Percentiles rank a stretch among this genome's conserved stretches.
phyloP scores from a whole-genome alignment of 2,888 invertebrate species.

The Galeopsomyia nigrocyanea region DNA sequence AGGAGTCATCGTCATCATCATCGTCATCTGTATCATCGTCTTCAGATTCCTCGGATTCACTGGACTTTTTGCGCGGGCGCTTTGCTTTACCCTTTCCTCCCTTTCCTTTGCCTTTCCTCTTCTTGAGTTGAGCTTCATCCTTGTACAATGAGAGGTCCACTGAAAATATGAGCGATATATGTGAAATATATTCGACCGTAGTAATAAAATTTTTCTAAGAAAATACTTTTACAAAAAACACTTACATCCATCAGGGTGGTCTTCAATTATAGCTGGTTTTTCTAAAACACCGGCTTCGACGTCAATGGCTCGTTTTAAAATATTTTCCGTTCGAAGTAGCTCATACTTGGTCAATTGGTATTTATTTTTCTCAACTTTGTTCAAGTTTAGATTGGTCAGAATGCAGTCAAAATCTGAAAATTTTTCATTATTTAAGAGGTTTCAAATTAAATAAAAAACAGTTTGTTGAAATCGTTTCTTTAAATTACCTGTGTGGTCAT shows the following conservation, averaged over 20 bases:
- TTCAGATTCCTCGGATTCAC: slow-evolving; percentile 55
- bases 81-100: slow-evolving; percentile 79
- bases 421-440: background rate
- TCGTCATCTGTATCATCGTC: slow-evolving; percentile 35
- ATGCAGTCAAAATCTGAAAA: slow-evolving; percentile 87
- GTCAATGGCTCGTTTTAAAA: slow-evolving; percentile 85
- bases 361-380: slow-evolving; percentile 79
- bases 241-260: slow-evolving; percentile 89
- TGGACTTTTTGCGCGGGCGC: slow-evolving; percentile 60
- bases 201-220: slow-evolving; percentile 26
- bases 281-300: slow-evolving; percentile 82
- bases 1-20: slow-evolving; percentile 43
- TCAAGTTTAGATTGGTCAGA: slow-evolving; percentile 85
- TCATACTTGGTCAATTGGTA: slow-evolving; percentile 82
- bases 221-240: slow-evolving; percentile 53
- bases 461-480: slow-evolving; percentile 1
- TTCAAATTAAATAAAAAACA: slow-evolving; percentile 8
- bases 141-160: slow-evolving; percentile 88
- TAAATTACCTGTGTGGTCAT: slow-evolving; percentile 82
- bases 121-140: slow-evolving; percentile 84
- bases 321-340: slow-evolving; percentile 83
- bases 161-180: slow-evolving; percentile 62
- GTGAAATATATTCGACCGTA: slow-evolving; percentile 4
- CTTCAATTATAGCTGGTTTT: slow-evolving; percentile 78
- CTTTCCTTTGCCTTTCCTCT: slow-evolving; percentile 71